Conservation (phyloP, 2,888 invertebrate species). For the Rhingia rostrata region DNA sequence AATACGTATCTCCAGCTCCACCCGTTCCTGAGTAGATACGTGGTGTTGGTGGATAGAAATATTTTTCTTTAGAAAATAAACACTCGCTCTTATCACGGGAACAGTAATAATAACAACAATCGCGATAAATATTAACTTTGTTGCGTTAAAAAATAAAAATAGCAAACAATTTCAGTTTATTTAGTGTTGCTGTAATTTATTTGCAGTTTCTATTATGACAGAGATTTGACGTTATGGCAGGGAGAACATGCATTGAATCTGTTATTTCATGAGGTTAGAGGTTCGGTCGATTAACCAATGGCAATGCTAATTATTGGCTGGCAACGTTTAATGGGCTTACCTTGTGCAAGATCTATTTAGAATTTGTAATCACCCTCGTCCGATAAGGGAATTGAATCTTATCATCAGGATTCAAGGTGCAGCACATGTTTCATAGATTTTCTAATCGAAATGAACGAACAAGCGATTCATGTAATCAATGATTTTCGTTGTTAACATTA, state of each 20-base stretch:
- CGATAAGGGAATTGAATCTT: conserved; percentile 40
- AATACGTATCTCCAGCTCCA: not conserved
- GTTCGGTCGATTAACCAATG: conserved; percentile 47
- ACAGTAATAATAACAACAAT: conserved; percentile 2
- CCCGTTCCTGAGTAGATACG: not conserved
- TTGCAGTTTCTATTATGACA: conserved; percentile 37
- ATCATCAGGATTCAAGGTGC: conserved; percentile 39
- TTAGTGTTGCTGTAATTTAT: conserved; percentile 15
- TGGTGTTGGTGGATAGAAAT: not conserved
- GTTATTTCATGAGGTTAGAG: conserved; percentile 39
- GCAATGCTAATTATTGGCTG: conserved; percentile 1
- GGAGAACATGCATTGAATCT: conserved; percentile 25
- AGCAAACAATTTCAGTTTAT: not conserved
- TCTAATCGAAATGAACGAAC: conserved; percentile 6
- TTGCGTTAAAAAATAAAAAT: not conserved
- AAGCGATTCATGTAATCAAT: not conserved
- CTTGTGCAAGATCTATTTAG: conserved; percentile 21
- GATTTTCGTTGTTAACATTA: not conserved
- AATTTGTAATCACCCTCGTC: conserved; percentile 26
- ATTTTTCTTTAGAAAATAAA: not conserved
- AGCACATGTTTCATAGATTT: not conserved
- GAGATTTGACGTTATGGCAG: conserved; percentile 7
- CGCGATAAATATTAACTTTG: conserved; percentile 2
- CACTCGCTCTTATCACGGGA: conserved; percentile 10
- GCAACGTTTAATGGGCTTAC: conserved; percentile 29